Base-by-base conservation (phyloP, 1,140 invertebrate species). In the Dendroctonus valens region DNA sequence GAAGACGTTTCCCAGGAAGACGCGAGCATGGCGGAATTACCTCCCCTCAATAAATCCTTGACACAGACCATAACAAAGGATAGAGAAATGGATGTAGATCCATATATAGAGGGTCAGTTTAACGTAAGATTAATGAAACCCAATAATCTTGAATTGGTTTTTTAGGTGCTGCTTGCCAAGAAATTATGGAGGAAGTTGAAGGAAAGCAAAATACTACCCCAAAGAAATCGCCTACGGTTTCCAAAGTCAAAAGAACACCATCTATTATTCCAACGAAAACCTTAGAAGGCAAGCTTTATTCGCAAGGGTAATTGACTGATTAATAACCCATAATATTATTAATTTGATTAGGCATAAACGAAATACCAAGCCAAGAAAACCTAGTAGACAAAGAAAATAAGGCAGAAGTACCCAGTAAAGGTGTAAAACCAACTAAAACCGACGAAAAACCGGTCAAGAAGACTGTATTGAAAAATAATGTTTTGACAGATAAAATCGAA, bases 361-460 rank as follows among this genome's bases (percentile, higher is more conserved):
- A 78, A 70, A 77, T 69, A 68, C 73, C 74, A 51, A 76, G 74
- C 68, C 72, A 75, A 67, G 76, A 76, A 71, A 75, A 67, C 66
- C 63, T 67, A 73, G 59, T 50, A 73, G 74, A 72, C 74, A 77
- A 37, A 54, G 72, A 77, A 69, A 77, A 81, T 68, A 79, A 81
- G 70, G 73, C 79, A 57, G 69, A 77, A 59, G 70, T 12, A 11
- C 11, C 11, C 78, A 11, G 73, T 73, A 26, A 26, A 26, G 26
- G 26, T 26, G 26, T 26, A 26, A 26, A 26, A 26, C 3, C 26
- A 26, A 57, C 72, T 75, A 61, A 59, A 59, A 60, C 41, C 44
- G 52, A 60, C 46, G 50, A 72, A 69, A 59, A 70, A 63, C 9
- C 59, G 12, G 50, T 72, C 52, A 73, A 74, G 41, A 70, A 73